Evolutionary conservation across 1,140 invertebrate species (phyloP), one percentile per base, ranked within the genome.

Genomic region (Nylanderia fulva): DNA sequence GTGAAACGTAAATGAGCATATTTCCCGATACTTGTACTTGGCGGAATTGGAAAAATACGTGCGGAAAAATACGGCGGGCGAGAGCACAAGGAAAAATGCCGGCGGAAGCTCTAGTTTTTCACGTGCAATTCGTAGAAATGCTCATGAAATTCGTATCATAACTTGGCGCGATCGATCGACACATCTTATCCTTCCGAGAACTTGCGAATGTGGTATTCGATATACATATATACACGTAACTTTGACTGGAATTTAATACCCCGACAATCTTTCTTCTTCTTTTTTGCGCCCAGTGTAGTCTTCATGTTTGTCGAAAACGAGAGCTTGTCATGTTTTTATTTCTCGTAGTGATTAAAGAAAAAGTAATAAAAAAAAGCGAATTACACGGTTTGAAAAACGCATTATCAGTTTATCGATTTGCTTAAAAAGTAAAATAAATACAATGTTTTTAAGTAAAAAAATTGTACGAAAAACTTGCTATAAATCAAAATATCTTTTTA

Each of bases 1-100:
- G 76, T 56, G 64, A 80, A 80, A 80, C 76, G 64, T 48, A 80
- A 71, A 80, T 69, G 77, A 80, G 48, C 64, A 80, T 71, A 80
- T 71, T 80, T 80, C 24, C 18, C 64, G 18, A 6, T 18, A 33
- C 48, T 39, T 29, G 61, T 52, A n/a, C 11, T 2, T 39, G 29
- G 13, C 6, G 79, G 68, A 83, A 83, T 72, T 45, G 69, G 69
- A 61, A 83, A 71, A 74, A 83, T 83, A 69, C 27, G 29, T 27
- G 54, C 24, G 36, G 54, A 83, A 71, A n/a, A 71, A 75, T 71
- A 82, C 29, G 24, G 54, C 42, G 3, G 54, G n/a, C 56, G n/a
- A 60, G 68, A 60, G 68, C 21, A 13, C 9, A 42, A 45, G 54
- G 74, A 54, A 48, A 54, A 48, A 45, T 60, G 27, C 66, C 27